These are phyloP conservation scores for Steinernema carpocapsae DNA, from an alignment of 2,888 invertebrate genomes.

Conservation along the genomic window DNA sequence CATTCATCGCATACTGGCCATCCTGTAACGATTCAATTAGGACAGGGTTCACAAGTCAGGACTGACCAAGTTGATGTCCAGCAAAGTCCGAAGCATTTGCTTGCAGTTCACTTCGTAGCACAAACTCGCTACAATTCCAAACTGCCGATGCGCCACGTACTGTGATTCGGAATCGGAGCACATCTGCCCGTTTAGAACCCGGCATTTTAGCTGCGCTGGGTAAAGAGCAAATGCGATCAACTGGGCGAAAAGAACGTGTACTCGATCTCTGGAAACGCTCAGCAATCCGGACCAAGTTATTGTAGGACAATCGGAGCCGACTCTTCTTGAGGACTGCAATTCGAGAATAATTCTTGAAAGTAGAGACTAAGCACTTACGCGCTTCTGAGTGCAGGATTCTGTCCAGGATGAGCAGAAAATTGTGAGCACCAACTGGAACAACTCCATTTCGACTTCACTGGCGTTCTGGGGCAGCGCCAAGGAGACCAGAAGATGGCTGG, in stretches of 20 bases:
- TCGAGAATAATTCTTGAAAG: not conserved
- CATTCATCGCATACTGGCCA: constrained; percentile 61
- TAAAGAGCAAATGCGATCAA: constrained; percentile 62
- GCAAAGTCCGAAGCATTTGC: constrained; percentile 35
- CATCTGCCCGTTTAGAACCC: constrained; percentile 6
- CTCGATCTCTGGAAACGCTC: constrained; percentile 46
- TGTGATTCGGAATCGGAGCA: not conserved
- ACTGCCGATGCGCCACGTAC: constrained; percentile 1
- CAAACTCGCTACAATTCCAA: constrained; percentile 4
- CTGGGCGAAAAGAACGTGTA: constrained; percentile 54
- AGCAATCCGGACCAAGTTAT: constrained; percentile 48
- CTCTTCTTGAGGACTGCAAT: constrained; percentile 20
- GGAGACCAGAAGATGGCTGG: constrained; percentile 46
- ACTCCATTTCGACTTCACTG: constrained; percentile 51
- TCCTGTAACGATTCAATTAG: constrained; percentile 38
- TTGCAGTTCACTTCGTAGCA: constrained; percentile 32
- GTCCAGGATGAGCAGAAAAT: constrained; percentile 50
- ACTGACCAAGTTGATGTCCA: constrained; percentile 38
- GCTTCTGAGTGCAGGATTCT: constrained; percentile 6
- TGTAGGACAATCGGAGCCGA: not conserved
- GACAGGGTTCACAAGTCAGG: not conserved
- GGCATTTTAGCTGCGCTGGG: constrained; percentile 47
- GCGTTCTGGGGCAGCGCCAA: constrained; percentile 37
- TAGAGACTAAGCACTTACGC: not conserved
- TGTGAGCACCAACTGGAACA: constrained; percentile 53